Evolutionary conservation across 2,888 invertebrate species (phyloP).

Genomic region (Chloroclystis v-ata): DNA sequence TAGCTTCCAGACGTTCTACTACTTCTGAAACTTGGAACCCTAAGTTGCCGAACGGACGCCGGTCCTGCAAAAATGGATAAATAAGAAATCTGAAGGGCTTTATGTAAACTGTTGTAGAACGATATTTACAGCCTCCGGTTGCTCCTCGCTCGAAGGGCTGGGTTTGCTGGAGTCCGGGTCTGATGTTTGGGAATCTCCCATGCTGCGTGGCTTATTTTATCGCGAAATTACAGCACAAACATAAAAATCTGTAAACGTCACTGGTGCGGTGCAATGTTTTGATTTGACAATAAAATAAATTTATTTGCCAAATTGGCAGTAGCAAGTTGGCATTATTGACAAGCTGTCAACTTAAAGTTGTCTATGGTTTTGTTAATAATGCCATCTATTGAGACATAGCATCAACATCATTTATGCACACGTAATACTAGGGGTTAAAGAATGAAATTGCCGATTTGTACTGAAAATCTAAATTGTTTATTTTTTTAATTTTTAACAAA

Average conservation of each 20-base stretch:
- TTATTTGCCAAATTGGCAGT: background rate
- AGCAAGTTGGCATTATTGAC: slow-evolving; percentile 3
- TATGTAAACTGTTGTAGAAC: slow-evolving; percentile 15
- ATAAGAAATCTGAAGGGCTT: slow-evolving; percentile 10
- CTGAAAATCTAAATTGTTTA: too few relatives aligned
- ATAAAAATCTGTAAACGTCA: slow-evolving; percentile 75
- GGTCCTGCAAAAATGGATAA: slow-evolving; percentile 65
- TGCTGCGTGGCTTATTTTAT: slow-evolving; percentile 67
- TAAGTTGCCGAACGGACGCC: slow-evolving; percentile 80
- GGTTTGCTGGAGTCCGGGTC: slow-evolving; percentile 57
- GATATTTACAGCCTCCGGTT: slow-evolving; percentile 52
- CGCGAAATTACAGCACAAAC: slow-evolving; percentile 50
- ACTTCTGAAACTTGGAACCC: slow-evolving; percentile 86
- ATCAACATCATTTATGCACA: too few relatives aligned
- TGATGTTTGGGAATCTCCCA: slow-evolving; percentile 67
- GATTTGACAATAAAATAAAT: slow-evolving; percentile 54
- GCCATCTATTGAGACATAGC: too few relatives aligned
- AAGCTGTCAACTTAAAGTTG: slow-evolving; percentile 16
- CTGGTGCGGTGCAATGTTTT: slow-evolving; percentile 63
- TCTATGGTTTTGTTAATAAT: too few relatives aligned
- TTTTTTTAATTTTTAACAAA: too few relatives aligned
- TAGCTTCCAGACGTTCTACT: slow-evolving; percentile 83
- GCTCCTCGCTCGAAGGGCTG: slow-evolving; percentile 45
- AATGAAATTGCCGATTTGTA: too few relatives aligned
- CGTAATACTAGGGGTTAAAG: too few relatives aligned